Evolutionary conservation across 2,113 vertebrate genomes (phyloP).

Genomic region (Rallus limicola): DNA sequence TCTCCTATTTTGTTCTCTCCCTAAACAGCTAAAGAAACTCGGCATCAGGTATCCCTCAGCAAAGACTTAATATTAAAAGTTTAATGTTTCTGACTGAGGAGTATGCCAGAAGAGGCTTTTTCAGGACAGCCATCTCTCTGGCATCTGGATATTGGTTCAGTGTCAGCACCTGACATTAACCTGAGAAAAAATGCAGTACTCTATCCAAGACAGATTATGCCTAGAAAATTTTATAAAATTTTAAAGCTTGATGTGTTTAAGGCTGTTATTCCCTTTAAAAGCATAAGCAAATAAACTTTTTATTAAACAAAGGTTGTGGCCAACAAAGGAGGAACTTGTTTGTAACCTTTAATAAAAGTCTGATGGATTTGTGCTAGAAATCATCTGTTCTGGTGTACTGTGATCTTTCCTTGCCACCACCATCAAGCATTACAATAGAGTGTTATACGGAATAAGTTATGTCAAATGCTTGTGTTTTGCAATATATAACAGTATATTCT

Average conservation of each 20-base stretch:
- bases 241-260: neutral
- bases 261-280: neutral
- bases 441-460: neutral
- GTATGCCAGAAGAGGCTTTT: neutral
- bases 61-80: neutral
- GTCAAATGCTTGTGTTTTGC: neutral
- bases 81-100: neutral
- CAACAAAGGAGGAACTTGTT: neutral
- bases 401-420: neutral
- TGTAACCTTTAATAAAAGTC: neutral
- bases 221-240: neutral
- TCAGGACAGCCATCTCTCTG: neutral
- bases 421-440: neutral
- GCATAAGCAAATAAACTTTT: neutral
- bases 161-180: neutral
- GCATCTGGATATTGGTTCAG: neutral
- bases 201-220: neutral
- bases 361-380: neutral
- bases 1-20: neutral
- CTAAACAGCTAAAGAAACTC: neutral
- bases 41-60: neutral
- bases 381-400: neutral
- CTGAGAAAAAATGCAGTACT: neutral
- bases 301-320: neutral
- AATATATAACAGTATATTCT: neutral